Base-by-base conservation (phyloP, 92 coral and sea anemone species). In the Porites evermanni region DNA sequence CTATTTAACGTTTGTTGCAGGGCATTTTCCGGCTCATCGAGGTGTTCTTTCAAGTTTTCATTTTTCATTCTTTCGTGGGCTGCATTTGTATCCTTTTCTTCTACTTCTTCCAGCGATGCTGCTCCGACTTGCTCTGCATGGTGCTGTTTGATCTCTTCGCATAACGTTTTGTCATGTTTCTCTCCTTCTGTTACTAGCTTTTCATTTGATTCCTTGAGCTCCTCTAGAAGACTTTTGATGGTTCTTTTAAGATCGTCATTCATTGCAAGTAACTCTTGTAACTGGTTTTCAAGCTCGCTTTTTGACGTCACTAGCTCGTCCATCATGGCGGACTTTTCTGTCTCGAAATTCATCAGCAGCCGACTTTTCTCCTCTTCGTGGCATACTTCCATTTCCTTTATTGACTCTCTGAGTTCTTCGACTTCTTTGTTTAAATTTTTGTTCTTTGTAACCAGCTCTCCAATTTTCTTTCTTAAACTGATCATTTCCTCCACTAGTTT, bases 171-270 rank as follows among this genome's bases (percentile, higher is more conserved):
- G 52, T 53, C 19, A 60, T 16, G 66, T 59, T 32, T 20, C 67
- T 76, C 73, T 53, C 60, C 53, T 86, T 47, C 72, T 32, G 64
- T 18, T 4, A 56, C 67, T 38, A 84, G 26, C 79, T 47, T 54
- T 72, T 72, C 74, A 17, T 73, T 76, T 72, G 84, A 68, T 47
- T 75, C 81, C 14, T 79, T 79, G 0, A 89, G 72, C 72, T 83
- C 77, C 38, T 86, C 86, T 74, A 89, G 84, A 6, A 84, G 73
- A 3, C 56, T 84, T 51, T 70, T 85, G 1, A 94, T 26, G 24
- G 81, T 90, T 72, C 90, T 91, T 79, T 93, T 89, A 53, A 94
- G 82, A 8, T 92, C 94, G 60, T 86, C 84, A 64, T 87, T 93
- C 68, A 75, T 67, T 44, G 18, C 56, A 1, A 88, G 67, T 69